Evolutionary conservation across 2,888 invertebrate genomes (phyloP).

Genomic region (Chymomyza caudatula): DNA sequence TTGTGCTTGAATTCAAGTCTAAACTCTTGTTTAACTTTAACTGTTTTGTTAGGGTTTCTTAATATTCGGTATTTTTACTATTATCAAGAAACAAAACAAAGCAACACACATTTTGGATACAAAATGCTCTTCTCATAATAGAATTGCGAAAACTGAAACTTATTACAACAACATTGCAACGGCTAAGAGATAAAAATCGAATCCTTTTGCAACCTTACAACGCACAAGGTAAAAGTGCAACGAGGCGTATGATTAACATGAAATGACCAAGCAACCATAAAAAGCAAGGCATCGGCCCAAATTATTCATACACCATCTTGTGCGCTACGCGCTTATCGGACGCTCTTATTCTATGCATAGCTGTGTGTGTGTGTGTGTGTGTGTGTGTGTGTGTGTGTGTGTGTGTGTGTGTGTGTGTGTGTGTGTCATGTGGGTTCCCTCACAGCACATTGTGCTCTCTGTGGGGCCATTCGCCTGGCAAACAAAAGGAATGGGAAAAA

Average conservation of each 20-base stretch:
- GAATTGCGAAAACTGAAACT: too few relatives aligned
- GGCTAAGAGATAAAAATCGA: neutral
- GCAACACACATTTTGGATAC: conserved; percentile 7
- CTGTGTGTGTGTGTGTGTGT: too few relatives aligned
- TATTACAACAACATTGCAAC: conserved; percentile 5
- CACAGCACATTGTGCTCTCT: too few relatives aligned
- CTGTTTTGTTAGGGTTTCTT: neutral
- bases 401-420: too few relatives aligned
- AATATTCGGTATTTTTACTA: too few relatives aligned
- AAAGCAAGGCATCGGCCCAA: conserved; percentile 6
- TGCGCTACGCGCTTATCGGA: neutral
- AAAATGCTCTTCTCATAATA: neutral
- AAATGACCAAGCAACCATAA: conserved; percentile 35
- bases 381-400: too few relatives aligned
- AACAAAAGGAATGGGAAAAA: conserved; percentile 7
- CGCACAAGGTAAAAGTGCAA: conserved; percentile 32
- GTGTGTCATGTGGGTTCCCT: too few relatives aligned
- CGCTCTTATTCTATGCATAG: neutral
- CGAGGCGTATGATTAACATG: conserved; percentile 65
- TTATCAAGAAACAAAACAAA: neutral
- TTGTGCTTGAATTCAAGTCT: too few relatives aligned
- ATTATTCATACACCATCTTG: conserved; percentile 40
- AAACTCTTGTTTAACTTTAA: neutral
- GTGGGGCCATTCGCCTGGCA: neutral
- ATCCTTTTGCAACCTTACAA: neutral